phyloP scores from a whole-genome alignment of 2,113 vertebrate genomes.

The Pterophyllum scalare region DNA sequence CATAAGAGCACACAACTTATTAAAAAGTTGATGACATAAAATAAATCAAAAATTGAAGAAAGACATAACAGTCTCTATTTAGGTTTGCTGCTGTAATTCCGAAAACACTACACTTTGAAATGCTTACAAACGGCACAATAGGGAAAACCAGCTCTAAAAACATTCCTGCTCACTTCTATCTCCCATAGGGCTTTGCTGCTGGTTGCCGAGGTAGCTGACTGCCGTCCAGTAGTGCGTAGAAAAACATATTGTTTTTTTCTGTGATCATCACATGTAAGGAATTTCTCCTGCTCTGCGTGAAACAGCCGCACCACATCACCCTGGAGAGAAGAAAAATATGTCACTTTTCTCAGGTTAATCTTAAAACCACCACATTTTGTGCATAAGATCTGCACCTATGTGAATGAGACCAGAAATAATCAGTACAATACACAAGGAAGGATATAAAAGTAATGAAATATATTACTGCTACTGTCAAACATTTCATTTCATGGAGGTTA shows the following conservation, averaged over 20 bases:
- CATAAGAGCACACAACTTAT: slow-evolving; percentile 17
- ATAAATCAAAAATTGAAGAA: not conserved
- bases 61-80: not conserved
- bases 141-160: not conserved
- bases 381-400: not conserved
- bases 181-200: slow-evolving; percentile 99
- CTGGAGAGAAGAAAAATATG: slow-evolving; percentile 72
- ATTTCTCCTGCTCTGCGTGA: slow-evolving; percentile 98
- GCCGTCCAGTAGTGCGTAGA: slow-evolving; percentile 93
- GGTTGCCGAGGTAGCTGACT: slow-evolving; percentile 96
- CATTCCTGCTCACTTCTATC: slow-evolving; percentile 87
- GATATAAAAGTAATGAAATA: not conserved
- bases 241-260: slow-evolving; percentile 97
- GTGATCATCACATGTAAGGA: slow-evolving; percentile 97
- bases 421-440: not conserved
- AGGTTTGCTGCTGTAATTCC: not conserved
- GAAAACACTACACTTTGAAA: not conserved
- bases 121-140: not conserved
- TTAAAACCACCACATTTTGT: not conserved
- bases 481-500: not conserved
- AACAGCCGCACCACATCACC: slow-evolving; percentile 96
- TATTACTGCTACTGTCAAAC: not conserved
- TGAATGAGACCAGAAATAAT: not conserved
- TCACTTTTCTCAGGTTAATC: not conserved
- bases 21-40: not conserved